Percentiles rank a stretch among this genome's conserved stretches.
Conservation (phyloP, 1,140 invertebrate species). For the Akabosia matsudoensis region DNA sequence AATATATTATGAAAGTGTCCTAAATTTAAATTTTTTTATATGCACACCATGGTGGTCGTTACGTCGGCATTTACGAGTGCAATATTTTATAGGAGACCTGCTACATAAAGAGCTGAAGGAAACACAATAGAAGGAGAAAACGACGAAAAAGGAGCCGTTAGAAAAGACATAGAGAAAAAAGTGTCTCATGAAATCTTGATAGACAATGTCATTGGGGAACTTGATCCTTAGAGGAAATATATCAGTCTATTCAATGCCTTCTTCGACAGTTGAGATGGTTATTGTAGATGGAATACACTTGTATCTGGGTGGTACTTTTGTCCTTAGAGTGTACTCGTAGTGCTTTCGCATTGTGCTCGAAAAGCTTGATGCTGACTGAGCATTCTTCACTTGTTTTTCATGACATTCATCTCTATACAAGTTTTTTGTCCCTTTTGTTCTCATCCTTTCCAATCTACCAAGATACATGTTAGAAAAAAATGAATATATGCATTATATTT, state of each 20-base stretch:
- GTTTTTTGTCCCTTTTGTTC: neutral
- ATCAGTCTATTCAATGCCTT: constrained; percentile 22
- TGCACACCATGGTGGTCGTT: too few relatives aligned
- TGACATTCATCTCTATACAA: constrained; percentile 17
- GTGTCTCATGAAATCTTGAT: constrained; percentile 23
- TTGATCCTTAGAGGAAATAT: constrained; percentile 23
- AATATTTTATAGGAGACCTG: too few relatives aligned
- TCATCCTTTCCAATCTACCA: neutral
- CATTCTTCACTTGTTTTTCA: constrained; percentile 22
- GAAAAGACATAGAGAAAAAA: neutral
- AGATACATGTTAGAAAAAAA: too few relatives aligned
- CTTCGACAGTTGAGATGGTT: constrained; percentile 20
- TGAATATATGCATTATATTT: neutral
- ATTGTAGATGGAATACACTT: constrained; percentile 13
- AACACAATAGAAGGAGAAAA: too few relatives aligned
- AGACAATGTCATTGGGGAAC: constrained; percentile 22
- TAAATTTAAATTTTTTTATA: too few relatives aligned
- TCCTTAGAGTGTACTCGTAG: neutral
- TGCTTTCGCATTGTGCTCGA: neutral
- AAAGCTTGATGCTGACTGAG: constrained; percentile 3
- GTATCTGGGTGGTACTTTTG: neutral
- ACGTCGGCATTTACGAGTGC: too few relatives aligned
- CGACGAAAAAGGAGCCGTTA: neutral
- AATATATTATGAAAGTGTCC: too few relatives aligned
- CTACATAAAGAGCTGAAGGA: too few relatives aligned